Evolutionary conservation across 2,888 invertebrate genomes (phyloP).

Genomic region (Dolomedes plantarius): DNA sequence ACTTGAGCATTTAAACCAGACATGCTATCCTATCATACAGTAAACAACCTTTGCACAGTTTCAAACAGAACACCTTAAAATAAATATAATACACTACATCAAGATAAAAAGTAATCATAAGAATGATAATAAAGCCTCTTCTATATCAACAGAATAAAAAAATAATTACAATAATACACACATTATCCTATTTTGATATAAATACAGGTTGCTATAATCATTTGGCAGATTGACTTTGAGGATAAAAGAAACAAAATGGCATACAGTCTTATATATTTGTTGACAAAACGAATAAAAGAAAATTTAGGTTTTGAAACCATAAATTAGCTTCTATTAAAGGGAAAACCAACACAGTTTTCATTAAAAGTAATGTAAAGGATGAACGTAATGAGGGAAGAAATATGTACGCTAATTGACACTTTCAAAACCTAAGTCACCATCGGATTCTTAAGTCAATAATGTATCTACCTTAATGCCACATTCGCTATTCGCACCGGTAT

Average conservation of each 20-base stretch:
- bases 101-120: not conserved
- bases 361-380: too few relatives aligned
- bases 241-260: not conserved
- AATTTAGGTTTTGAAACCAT: too few relatives aligned
- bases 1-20: not conserved
- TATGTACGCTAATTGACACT: too few relatives aligned
- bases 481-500: too few relatives aligned
- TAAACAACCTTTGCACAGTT: not conserved
- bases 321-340: too few relatives aligned
- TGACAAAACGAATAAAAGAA: too few relatives aligned
- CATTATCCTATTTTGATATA: not conserved
- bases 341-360: too few relatives aligned
- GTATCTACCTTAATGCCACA: too few relatives aligned
- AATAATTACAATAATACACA: not conserved
- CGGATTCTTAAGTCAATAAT: too few relatives aligned
- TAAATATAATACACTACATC: not conserved
- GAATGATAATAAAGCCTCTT: not conserved
- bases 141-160: not conserved
- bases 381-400: too few relatives aligned
- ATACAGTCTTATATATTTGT: not conserved
- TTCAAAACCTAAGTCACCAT: too few relatives aligned
- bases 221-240: not conserved
- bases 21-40: not conserved
- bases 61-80: not conserved
- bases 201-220: not conserved